phyloP scores from a whole-genome alignment of 2,113 vertebrate genomes.

The Herpailurus yagouaroundi region DNA sequence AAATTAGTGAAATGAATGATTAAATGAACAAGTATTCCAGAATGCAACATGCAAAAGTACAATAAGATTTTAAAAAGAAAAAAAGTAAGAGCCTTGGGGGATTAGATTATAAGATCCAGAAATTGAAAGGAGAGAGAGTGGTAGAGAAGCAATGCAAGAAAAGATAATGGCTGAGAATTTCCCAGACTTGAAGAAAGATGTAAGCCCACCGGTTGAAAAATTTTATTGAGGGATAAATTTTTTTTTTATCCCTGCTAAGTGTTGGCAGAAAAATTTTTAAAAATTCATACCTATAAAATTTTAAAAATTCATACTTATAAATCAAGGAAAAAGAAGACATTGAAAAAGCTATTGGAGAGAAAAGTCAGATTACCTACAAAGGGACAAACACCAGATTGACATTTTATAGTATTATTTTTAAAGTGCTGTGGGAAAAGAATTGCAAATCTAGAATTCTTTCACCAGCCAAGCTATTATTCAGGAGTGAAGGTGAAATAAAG shows the following conservation, averaged over 20 bases:
- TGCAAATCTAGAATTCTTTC: constrained; percentile 1
- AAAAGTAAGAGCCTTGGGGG: neutral
- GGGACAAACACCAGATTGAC: neutral
- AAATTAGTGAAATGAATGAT: neutral
- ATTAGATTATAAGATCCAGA: neutral
- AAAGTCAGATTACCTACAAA: neutral
- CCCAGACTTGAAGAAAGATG: neutral
- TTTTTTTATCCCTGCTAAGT: neutral
- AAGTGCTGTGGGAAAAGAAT: neutral
- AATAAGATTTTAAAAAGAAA: neutral
- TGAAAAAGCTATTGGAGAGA: neutral
- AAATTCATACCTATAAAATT: neutral
- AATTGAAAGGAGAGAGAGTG: neutral
- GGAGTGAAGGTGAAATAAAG: neutral
- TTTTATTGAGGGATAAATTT: neutral
- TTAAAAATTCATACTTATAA: neutral
- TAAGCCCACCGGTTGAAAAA: neutral
- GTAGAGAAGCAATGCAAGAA: neutral
- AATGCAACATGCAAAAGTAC: neutral
- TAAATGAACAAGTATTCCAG: neutral
- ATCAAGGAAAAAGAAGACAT: neutral
- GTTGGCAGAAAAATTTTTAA: too few relatives aligned
- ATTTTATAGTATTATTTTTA: constrained; percentile 13
- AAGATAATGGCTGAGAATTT: neutral
- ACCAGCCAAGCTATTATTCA: neutral